phyloP scores from a whole-genome alignment of 2,113 vertebrate genomes.

The Oncorhynchus kisutch region DNA sequence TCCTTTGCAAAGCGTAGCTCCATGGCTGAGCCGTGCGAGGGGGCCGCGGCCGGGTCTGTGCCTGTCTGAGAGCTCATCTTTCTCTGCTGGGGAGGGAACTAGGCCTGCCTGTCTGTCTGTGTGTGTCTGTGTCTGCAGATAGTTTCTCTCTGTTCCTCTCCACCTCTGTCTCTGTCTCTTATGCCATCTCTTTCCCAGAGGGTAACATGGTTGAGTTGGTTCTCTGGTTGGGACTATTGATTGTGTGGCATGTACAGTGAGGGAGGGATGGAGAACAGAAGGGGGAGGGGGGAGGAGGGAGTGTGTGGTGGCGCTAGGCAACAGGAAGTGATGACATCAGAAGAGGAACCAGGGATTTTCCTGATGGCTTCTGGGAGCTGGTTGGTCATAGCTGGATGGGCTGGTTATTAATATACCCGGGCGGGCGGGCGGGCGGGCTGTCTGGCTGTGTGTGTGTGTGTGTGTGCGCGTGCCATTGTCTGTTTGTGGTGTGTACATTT shows the following conservation, averaged over 20 bases:
- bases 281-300: neutral
- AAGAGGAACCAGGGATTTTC: constrained; percentile 64
- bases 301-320: constrained; percentile 64
- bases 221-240: constrained; percentile 61
- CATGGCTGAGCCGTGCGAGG: constrained; percentile 42
- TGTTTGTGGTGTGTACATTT: constrained; percentile 1
- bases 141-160: neutral
- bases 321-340: constrained; percentile 67
- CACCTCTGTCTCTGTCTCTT: too few relatives aligned
- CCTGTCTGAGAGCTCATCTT: constrained; percentile 18
- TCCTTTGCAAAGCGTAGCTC: constrained; percentile 77
- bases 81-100: neutral
- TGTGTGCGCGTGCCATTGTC: neutral
- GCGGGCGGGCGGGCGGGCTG: neutral
- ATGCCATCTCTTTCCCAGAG: constrained; percentile 31
- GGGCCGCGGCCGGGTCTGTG: constrained; percentile 17
- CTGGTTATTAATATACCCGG: constrained; percentile 49
- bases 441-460: too few relatives aligned
- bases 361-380: constrained; percentile 50
- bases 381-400: constrained; percentile 45
- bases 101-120: neutral
- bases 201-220: constrained; percentile 35
- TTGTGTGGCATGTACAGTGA: constrained; percentile 31
- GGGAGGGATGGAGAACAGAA: neutral
- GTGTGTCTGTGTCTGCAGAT: constrained; percentile 27